Evolutionary conservation across 53 echinoderm and acorn worm genomes (phyloP).

Genomic region (Hippasteria phrygiana): DNA sequence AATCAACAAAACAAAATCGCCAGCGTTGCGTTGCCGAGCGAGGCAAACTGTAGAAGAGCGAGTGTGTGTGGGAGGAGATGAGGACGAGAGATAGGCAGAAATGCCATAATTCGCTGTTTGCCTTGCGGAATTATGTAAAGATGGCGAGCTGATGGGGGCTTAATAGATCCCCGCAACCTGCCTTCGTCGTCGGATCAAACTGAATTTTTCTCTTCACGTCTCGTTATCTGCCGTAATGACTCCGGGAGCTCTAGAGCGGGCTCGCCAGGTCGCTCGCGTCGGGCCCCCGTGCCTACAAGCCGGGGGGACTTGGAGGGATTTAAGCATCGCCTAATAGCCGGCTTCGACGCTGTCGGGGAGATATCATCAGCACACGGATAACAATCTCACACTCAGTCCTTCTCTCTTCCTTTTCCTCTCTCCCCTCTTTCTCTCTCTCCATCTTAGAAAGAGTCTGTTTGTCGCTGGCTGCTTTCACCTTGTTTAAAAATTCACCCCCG

Average conservation of each 20-base stretch:
- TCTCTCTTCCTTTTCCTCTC: not conserved
- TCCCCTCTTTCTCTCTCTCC: not conserved
- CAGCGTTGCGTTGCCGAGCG: not conserved
- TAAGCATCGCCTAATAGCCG: conserved; percentile 32
- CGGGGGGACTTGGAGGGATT: conserved; percentile 14
- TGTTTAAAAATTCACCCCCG: conserved; percentile 43
- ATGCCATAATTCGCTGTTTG: conserved; percentile 63
- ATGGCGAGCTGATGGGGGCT: conserved; percentile 58
- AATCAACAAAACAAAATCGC: too few relatives aligned
- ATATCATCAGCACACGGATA: conserved; percentile 30
- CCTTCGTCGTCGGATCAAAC: conserved; percentile 36
- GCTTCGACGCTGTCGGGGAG: not conserved
- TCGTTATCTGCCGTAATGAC: conserved; percentile 45
- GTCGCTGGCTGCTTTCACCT: conserved; percentile 28
- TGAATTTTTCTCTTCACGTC: conserved; percentile 11
- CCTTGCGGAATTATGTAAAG: conserved; percentile 66
- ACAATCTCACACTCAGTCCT: conserved; percentile 1
- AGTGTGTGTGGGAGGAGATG: conserved; percentile 1
- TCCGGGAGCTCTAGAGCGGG: not conserved
- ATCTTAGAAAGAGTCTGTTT: not conserved
- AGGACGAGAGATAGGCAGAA: conserved; percentile 23
- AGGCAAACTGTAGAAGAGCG: not conserved
- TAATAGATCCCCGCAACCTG: conserved; percentile 53
- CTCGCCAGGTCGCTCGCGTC: not conserved
- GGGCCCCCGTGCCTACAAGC: not conserved